phyloP scores from a whole-genome alignment of 2,113 vertebrate genomes.

The Podarcis muralis region DNA sequence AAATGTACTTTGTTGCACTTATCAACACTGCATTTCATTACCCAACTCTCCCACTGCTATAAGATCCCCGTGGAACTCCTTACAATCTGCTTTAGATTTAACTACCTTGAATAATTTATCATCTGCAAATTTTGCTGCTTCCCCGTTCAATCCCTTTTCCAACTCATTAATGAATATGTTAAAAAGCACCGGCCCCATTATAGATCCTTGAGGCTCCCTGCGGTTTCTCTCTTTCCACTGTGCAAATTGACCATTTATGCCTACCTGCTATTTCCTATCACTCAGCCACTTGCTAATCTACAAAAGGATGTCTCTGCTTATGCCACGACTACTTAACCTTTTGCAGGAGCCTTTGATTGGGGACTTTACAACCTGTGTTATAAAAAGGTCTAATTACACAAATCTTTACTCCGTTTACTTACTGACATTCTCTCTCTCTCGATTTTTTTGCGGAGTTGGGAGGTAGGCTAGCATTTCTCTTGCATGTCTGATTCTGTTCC shows the following conservation, averaged over 20 bases:
- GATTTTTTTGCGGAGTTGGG: neutral
- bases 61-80: conserved; percentile 34
- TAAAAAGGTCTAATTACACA: conserved; percentile 32
- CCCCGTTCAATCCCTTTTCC: conserved; percentile 22
- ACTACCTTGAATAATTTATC: conserved; percentile 40
- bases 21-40: conserved; percentile 34
- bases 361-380: conserved; percentile 18
- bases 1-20: conserved; percentile 5
- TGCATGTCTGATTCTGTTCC: conserved; percentile 1
- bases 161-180: conserved; percentile 39
- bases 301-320: conserved; percentile 22
- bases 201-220: conserved; percentile 30
- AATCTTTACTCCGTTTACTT: conserved; percentile 12
- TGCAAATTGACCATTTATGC: conserved; percentile 41
- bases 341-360: conserved; percentile 9
- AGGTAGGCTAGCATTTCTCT: neutral
- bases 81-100: conserved; percentile 41
- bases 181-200: conserved; percentile 36
- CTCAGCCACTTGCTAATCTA: conserved; percentile 21
- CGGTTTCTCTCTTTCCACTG: conserved; percentile 27
- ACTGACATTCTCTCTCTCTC: neutral
- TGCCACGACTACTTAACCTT: conserved; percentile 25
- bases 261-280: conserved; percentile 36
- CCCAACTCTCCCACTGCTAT: conserved; percentile 27
- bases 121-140: conserved; percentile 40